Evolutionary conservation across 1,140 invertebrate species (phyloP), one percentile per base, ranked within the genome.

Genomic region (Lucilia sericata): DNA sequence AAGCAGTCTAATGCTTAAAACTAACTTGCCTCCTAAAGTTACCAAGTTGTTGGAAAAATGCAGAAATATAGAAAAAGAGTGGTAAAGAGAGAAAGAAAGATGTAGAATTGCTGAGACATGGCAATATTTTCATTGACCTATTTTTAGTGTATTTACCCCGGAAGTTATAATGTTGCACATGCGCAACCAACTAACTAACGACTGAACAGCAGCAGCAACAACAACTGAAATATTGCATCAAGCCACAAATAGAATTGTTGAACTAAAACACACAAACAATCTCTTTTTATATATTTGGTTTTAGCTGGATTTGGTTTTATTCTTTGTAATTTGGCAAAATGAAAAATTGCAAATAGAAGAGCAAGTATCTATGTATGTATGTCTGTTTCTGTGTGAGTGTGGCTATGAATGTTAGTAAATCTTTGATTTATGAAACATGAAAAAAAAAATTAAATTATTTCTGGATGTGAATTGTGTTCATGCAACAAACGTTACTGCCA

Each of bases 111-210:
- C 12, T 7, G 55, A 60, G 55, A 60, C 55, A 60, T 60, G 55
- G 55, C 65, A 70, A 70, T 74, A 55, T 65, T 82, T 80, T 74
- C 84, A 84, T 51, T 84, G 84, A 84, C 84, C 84, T 25, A 84
- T 84, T 82, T 84, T 84, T 51, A 74, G 84, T 84, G 80, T 84
- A 74, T 84, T 84, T 84, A 84, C 84, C 84, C 84, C 84, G 84
- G 84, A 84, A 84, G 84, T 83, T 80, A 80, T 80, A 42, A 25
- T 74, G 81, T 84, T 84, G 84, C 84, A 80, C 80, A 84, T 82
- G 84, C 84, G 84, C 84, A 82, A 76, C 74, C 17, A 47, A 47
- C 75, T 19, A 78, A 3, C 75, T 8, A 75, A 34, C 76, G 55
- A 76, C 19, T 70, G 55, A 76, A 78, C 76, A 81, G 81, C 78